Evolutionary conservation across 2,888 invertebrate species (phyloP), one percentile per base, ranked within the genome.

Genomic region (Pediacus dermestoides): DNA sequence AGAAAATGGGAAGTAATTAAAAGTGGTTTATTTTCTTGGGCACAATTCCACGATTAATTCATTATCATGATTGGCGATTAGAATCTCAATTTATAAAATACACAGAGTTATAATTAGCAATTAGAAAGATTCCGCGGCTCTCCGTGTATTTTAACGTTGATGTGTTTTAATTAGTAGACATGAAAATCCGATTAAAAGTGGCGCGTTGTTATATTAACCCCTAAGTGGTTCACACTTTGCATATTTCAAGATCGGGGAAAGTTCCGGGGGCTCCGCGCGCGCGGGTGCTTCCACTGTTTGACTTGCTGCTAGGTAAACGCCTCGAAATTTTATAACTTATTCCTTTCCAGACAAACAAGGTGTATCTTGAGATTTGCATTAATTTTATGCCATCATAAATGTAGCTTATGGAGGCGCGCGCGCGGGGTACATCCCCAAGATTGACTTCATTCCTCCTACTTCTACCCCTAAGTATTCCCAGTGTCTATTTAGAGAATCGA

Each of bases 21-120:
- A 63, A 61, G 57, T 53, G 62, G 63, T 63, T 63, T 62, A 61
- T 61, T 62, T 64, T 58, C 58, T 52, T 45, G 53, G 50, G 52
- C 52, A 57, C 55, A 63, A 63, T 63, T 59, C 62, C 52, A 55
- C 66, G 66, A 68, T 68, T 67, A 68, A 70, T 70, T 68, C 69
- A 68, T 70, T 70, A 70, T 66, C 68, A 65, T 67, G 66, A 67
- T 66, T 64, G 64, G 60, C 63, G 68, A 69, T 68, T 67, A 68
- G 67, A 68, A 69, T 68, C 68, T 65, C 68, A 69, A 68, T 69
- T 68, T 68, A 66, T 68, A 68, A 68, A 68, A 68, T 68, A 68
- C 67, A 68, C 68, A 69, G 67, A 66, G 60, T 67, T 66, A 67
- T 69, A 69, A 70, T 69, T 68, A 68, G 68, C 66, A 68, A 69